Evolutionary conservation across 37 sponge, comb jelly and placozoan genomes (phyloP).

Genomic region (Beroe forskalii): DNA sequence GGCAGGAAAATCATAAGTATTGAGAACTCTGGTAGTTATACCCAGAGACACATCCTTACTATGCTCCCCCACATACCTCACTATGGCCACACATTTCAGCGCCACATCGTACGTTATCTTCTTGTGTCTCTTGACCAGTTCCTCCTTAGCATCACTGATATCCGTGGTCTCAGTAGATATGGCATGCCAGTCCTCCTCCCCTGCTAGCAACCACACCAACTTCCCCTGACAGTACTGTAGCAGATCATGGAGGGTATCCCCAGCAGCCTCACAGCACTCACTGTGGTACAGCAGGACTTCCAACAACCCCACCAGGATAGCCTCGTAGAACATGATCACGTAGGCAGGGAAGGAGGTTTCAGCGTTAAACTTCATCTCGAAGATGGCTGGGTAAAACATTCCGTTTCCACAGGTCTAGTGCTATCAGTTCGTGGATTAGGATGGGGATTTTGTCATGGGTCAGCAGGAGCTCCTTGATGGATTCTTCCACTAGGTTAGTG

Average conservation of each 20-base stretch:
- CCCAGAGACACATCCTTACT: constrained; percentile 38
- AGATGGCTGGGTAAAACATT: constrained; percentile 27
- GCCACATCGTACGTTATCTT: constrained; percentile 41
- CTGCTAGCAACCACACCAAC: constrained; percentile 53
- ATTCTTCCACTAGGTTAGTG: constrained; percentile 38
- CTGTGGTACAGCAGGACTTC: constrained; percentile 53
- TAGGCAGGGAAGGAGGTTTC: constrained; percentile 64
- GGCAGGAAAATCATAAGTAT: constrained; percentile 60
- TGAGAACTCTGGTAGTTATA: constrained; percentile 33
- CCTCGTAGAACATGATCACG: constrained; percentile 60
- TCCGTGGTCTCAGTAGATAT: constrained; percentile 28
- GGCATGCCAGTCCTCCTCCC: constrained; percentile 61
- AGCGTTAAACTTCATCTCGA: constrained; percentile 41
- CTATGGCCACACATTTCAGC: constrained; percentile 38
- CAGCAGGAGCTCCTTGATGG: constrained; percentile 48
- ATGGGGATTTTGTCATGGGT: constrained; percentile 33
- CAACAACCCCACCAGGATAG: constrained; percentile 16
- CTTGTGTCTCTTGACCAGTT: constrained; percentile 55
- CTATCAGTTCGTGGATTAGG: constrained; percentile 39
- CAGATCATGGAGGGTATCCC: constrained; percentile 38
- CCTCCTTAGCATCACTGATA: constrained; percentile 1
- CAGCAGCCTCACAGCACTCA: constrained; percentile 46
- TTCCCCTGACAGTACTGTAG: constrained; percentile 48
- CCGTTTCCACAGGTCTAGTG: constrained; percentile 54
- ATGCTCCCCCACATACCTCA: constrained; percentile 35